Percentiles rank a stretch among this genome's conserved stretches.
phyloP scores from a whole-genome alignment of 2,113 vertebrate species.

The Phodopus roborovskii region DNA sequence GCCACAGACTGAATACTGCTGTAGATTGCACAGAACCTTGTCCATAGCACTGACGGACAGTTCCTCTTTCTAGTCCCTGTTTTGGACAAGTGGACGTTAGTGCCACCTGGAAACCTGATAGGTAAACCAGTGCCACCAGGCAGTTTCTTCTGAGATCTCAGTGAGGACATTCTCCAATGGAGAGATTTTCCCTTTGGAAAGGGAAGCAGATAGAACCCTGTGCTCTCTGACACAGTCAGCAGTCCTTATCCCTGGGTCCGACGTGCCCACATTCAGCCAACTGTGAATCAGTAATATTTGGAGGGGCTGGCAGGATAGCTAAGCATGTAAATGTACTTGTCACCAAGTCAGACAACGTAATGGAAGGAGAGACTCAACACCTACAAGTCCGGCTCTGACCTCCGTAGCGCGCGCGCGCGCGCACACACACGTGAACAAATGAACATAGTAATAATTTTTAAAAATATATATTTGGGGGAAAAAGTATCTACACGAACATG shows the following conservation, averaged over 20 bases:
- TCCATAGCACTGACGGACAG: background rate
- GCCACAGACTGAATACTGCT: background rate
- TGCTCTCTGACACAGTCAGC: background rate
- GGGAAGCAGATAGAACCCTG: background rate
- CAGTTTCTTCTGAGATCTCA: background rate
- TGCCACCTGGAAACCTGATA: slow-evolving; percentile 1
- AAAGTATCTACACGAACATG: background rate
- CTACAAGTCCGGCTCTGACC: background rate
- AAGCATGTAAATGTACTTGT: no score
- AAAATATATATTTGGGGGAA: background rate
- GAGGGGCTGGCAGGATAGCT: background rate
- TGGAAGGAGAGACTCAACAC: background rate
- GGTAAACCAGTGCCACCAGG: background rate
- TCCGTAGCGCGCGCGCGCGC: background rate
- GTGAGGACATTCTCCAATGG: background rate
- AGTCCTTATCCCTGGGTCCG: background rate
- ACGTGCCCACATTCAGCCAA: background rate
- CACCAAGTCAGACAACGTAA: background rate
- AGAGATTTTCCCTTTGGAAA: background rate
- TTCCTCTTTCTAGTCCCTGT: background rate
- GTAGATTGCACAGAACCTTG: background rate
- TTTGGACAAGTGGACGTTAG: background rate
- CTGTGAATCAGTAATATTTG: background rate
- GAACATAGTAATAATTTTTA: background rate
- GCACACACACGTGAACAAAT: background rate